A percentile compares a stretch with the other conserved stretches of the same genome.
Evolutionary conservation across 2,797 vertebrate species (phyloP).

Genomic region (Sternotherus odoratus): DNA sequence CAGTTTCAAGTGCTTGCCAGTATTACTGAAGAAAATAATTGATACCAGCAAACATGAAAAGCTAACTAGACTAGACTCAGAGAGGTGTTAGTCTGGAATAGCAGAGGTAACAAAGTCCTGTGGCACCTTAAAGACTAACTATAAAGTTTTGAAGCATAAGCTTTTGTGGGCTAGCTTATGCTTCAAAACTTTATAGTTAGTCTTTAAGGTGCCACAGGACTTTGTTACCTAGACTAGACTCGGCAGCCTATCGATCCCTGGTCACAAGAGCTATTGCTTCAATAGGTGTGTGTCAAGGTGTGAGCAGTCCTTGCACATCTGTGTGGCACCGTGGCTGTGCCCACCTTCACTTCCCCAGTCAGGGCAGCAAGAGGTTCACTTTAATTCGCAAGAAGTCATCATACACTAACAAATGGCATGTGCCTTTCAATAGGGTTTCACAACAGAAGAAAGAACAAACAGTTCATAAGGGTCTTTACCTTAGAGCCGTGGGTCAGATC

Average conservation of each 20-base stretch:
- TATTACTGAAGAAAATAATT: too few relatives aligned
- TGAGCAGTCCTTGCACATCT: neutral
- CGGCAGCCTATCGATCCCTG: neutral
- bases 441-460: neutral
- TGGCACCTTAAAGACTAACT: too few relatives aligned
- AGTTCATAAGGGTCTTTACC: neutral
- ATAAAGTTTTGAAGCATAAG: too few relatives aligned
- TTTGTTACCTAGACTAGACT: neutral
- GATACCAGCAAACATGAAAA: too few relatives aligned
- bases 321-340: neutral
- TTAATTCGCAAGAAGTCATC: neutral
- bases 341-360: neutral
- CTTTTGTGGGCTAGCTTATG: too few relatives aligned
- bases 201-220: too few relatives aligned
- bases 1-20: neutral
- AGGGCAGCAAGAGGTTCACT: neutral
- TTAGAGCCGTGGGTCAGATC: neutral
- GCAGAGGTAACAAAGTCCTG: too few relatives aligned
- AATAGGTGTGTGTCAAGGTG: too few relatives aligned
- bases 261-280: too few relatives aligned
- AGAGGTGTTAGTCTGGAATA: too few relatives aligned
- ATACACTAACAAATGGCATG: neutral
- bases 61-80: neutral
- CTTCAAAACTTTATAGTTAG: too few relatives aligned
- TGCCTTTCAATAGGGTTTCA: neutral